Evolutionary conservation across 1,140 invertebrate genomes (phyloP).

Genomic region (Dendrolimus punctatus): DNA sequence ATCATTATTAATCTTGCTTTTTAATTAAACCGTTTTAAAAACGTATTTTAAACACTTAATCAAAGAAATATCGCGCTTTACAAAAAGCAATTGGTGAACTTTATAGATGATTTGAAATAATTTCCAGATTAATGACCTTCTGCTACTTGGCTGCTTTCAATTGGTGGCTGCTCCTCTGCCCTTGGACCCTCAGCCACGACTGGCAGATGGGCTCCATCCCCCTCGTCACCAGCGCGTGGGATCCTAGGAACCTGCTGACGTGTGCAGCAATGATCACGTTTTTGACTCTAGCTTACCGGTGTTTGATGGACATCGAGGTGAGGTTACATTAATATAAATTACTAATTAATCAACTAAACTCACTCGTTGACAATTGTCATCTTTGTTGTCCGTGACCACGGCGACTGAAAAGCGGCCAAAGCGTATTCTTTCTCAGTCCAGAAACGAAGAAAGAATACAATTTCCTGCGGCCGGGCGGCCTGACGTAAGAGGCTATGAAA

Average conservation of each 20-base stretch:
- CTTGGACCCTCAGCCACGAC: constrained; percentile 84
- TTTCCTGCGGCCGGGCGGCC: too few relatives aligned
- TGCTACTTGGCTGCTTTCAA: constrained; percentile 87
- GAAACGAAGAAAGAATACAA: too few relatives aligned
- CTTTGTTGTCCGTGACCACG: too few relatives aligned
- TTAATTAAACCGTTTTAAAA: too few relatives aligned
- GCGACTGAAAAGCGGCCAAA: too few relatives aligned
- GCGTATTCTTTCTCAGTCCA: too few relatives aligned
- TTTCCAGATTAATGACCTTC: constrained; percentile 77
- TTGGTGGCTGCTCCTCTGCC: constrained; percentile 86
- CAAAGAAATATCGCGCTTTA: too few relatives aligned
- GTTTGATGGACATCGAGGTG: constrained; percentile 79
- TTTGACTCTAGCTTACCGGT: constrained; percentile 74
- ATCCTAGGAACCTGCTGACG: constrained; percentile 81
- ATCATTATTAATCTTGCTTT: too few relatives aligned
- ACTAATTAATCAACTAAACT: not conserved
- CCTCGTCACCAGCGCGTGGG: constrained; percentile 78
- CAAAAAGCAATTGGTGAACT: too few relatives aligned
- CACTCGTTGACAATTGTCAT: not conserved
- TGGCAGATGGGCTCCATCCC: constrained; percentile 93
- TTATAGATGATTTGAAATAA: not conserved
- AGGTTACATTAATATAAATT: constrained; percentile 11
- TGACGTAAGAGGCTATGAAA: too few relatives aligned
- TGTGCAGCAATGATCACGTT: constrained; percentile 77
- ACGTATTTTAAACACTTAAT: too few relatives aligned